Conservation (phyloP, 2,113 vertebrate species). For the Columbina picui region DNA sequence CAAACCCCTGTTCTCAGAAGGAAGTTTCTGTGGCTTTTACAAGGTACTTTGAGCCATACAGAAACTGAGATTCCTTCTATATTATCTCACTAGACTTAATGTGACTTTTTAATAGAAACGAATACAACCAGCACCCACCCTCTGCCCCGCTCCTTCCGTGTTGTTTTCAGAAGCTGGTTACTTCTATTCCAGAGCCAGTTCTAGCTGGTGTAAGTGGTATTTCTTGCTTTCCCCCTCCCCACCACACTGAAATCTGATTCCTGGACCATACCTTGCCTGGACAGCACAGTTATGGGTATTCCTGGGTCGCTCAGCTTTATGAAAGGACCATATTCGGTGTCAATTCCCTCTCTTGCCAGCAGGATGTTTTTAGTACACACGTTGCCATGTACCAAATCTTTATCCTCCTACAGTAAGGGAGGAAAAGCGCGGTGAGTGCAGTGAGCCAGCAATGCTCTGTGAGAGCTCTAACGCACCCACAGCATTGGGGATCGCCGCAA, state of each 20-base stretch:
- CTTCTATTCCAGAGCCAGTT: background rate
- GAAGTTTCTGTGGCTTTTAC: background rate
- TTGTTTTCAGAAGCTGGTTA: background rate
- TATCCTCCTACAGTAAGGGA: conserved; percentile 86
- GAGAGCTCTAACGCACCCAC: background rate
- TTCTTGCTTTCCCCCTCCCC: background rate
- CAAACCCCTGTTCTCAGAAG: background rate
- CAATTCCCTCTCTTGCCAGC: conserved; percentile 89
- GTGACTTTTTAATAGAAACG: accelerated
- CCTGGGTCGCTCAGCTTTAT: conserved; percentile 98
- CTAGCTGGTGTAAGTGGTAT: accelerated
- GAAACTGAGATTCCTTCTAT: background rate
- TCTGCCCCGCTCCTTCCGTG: background rate
- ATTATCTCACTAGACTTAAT: background rate
- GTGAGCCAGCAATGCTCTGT: background rate
- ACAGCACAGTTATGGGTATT: conserved; percentile 91
- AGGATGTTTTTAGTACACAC: conserved; percentile 97
- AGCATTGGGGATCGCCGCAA: background rate
- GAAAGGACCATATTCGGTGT: conserved; percentile 86
- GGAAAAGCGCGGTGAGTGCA: background rate
- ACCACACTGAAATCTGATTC: no score
- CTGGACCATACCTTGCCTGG: conserved; percentile 84
- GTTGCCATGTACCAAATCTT: conserved; percentile 94
- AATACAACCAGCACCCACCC: background rate
- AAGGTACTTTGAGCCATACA: background rate